Percentiles rank a stretch among this genome's conserved stretches.
phyloP scores from a whole-genome alignment of 2,888 invertebrate genomes.

The Elegia similella region DNA sequence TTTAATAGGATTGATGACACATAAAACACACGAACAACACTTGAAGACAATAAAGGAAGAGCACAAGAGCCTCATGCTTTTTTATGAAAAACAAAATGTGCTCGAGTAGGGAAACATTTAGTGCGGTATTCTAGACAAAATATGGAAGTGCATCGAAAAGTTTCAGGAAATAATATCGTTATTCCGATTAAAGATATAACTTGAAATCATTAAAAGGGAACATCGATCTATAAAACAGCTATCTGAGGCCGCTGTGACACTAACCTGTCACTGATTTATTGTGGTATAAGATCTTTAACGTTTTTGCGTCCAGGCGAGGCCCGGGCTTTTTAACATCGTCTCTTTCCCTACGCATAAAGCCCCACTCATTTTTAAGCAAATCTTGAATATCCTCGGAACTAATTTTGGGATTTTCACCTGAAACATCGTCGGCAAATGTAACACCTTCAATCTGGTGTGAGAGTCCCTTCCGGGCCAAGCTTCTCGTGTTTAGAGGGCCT shows the following conservation, averaged over 20 bases:
- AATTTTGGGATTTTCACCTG: constrained; percentile 78
- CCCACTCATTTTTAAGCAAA: constrained; percentile 85
- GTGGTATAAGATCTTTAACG: constrained; percentile 73
- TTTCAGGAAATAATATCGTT: constrained; percentile 44
- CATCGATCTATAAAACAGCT: constrained; percentile 63
- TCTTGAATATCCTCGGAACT: constrained; percentile 80
- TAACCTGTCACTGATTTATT: constrained; percentile 80
- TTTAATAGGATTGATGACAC: constrained; percentile 25
- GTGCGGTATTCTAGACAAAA: constrained; percentile 67
- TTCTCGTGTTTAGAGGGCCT: constrained; percentile 42
- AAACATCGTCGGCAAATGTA: constrained; percentile 72
- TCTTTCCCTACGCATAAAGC: constrained; percentile 93
- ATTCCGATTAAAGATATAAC: constrained; percentile 40
- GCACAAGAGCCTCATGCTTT: constrained; percentile 55
- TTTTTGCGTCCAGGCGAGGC: constrained; percentile 88
- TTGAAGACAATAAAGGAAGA: constrained; percentile 36
- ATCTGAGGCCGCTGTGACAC: constrained; percentile 71
- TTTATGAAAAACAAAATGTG: constrained; percentile 58
- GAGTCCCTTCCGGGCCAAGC: constrained; percentile 38
- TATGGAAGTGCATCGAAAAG: constrained; percentile 58
- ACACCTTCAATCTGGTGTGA: constrained; percentile 51
- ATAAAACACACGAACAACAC: constrained; percentile 40
- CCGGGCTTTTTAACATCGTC: constrained; percentile 98
- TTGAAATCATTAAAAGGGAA: constrained; percentile 48
- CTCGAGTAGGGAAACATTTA: constrained; percentile 65